phyloP scores from a whole-genome alignment of 2,113 vertebrate species.

The Ginglymostoma cirratum region DNA sequence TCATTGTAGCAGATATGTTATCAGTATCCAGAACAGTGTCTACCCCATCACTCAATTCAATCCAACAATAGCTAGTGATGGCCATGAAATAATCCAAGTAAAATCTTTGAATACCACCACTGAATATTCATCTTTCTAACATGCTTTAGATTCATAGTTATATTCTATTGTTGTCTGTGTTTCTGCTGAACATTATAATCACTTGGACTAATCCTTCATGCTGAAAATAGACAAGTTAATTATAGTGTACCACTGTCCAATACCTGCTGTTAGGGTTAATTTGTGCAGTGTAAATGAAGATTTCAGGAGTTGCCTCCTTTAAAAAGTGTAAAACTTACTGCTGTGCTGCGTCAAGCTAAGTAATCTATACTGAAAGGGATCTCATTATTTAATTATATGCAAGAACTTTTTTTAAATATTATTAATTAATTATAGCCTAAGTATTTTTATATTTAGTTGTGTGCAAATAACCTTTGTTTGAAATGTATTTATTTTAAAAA shows the following conservation, averaged over 20 bases:
- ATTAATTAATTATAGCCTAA: background rate
- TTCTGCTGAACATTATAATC: background rate
- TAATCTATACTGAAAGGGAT: conserved; percentile 41
- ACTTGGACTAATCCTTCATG: conserved; percentile 34
- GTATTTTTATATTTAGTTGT: background rate
- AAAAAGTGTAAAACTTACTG: conserved; percentile 41
- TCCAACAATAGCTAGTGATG: background rate
- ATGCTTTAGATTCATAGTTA: background rate
- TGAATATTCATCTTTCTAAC: background rate
- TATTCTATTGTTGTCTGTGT: background rate
- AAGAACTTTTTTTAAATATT: conserved; percentile 15
- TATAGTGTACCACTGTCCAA: conserved; percentile 52
- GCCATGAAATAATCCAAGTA: background rate
- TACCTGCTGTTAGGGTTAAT: conserved; percentile 56
- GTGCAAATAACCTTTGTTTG: background rate
- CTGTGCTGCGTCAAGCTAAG: conserved; percentile 42
- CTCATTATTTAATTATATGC: conserved; percentile 40
- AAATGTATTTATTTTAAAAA: background rate
- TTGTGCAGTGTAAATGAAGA: conserved; percentile 56
- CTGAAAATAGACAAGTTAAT: conserved; percentile 53
- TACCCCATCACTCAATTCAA: background rate
- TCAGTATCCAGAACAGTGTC: background rate
- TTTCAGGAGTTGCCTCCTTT: conserved; percentile 46
- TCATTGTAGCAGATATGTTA: background rate
- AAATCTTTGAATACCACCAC: background rate